Evolutionary conservation across 2,113 vertebrate genomes (phyloP).

Genomic region (Gopherus evgoodei): DNA sequence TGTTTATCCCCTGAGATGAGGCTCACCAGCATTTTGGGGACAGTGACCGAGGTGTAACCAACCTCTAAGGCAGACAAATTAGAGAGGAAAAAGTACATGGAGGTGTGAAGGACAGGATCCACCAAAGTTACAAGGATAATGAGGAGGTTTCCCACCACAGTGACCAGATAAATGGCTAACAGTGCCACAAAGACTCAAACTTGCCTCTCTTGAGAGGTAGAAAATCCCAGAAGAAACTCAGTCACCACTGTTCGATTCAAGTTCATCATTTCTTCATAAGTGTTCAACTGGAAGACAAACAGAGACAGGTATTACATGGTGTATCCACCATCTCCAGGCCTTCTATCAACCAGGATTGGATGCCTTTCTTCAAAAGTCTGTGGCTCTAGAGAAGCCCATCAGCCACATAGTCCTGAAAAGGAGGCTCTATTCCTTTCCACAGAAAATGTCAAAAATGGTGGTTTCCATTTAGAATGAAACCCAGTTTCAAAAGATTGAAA

Average conservation of each 20-base stretch:
- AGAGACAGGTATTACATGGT: too few relatives aligned
- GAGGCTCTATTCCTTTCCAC: not conserved
- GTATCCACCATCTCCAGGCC: too few relatives aligned
- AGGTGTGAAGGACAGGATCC: not conserved
- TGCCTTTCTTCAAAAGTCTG: too few relatives aligned
- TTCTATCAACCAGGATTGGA: too few relatives aligned
- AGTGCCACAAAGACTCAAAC: not conserved
- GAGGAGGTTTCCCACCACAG: not conserved
- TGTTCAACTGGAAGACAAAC: not conserved
- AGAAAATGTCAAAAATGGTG: not conserved
- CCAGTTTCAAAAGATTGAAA: not conserved
- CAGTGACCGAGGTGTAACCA: not conserved
- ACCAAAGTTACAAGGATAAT: not conserved
- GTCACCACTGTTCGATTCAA: not conserved
- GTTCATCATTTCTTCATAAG: not conserved
- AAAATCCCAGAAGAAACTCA: constrained; percentile 30
- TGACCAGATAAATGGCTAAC: constrained; percentile 13
- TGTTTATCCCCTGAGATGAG: not conserved
- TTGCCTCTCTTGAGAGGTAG: not conserved
- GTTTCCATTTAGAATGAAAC: not conserved
- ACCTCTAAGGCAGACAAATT: not conserved
- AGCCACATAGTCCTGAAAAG: not conserved
- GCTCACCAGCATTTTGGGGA: not conserved
- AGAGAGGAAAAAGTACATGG: not conserved
- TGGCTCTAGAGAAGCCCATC: not conserved